A percentile compares a stretch with the other conserved stretches of the same genome.
Conservation (phyloP, 2,888 invertebrate species). For the Zeuzera pyrina region DNA sequence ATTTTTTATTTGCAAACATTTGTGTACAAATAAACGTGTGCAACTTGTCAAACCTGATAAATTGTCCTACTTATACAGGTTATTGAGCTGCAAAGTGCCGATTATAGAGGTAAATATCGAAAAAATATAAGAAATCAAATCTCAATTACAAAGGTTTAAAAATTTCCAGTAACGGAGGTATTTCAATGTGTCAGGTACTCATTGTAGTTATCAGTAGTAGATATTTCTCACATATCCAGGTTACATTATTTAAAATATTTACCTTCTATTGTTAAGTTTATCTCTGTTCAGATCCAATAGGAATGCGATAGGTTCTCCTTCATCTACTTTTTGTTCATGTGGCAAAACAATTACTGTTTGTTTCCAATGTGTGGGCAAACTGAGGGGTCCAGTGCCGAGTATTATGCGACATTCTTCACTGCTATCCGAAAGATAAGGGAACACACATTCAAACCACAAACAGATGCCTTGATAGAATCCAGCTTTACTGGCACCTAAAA, state of each 20-base stretch:
- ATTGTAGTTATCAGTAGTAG: no score
- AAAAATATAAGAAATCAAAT: no score
- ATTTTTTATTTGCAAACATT: no score
- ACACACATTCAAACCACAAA: constrained; percentile 86
- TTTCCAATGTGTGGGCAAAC: constrained; percentile 91
- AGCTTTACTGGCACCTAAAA: constrained; percentile 62
- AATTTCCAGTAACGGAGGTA: no score
- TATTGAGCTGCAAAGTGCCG: no score
- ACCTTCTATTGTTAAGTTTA: constrained; percentile 59
- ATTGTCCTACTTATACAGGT: no score
- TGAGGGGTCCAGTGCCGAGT: constrained; percentile 84
- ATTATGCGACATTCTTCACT: constrained; percentile 70
- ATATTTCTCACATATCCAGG: not conserved
- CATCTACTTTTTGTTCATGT: constrained; percentile 66
- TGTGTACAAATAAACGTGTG: no score
- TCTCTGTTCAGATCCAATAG: constrained; percentile 75
- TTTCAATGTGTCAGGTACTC: no score
- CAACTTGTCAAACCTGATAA: no score
- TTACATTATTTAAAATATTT: constrained; percentile 6
- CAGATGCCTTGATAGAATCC: constrained; percentile 82
- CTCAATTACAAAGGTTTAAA: no score
- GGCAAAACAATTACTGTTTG: constrained; percentile 91
- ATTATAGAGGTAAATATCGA: no score
- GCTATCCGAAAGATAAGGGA: constrained; percentile 66
- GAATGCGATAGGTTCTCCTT: constrained; percentile 79